A percentile compares a stretch with the other conserved stretches of the same genome.
phyloP scores from a whole-genome alignment of 1,140 invertebrate genomes.

The Globodera rostochiensis region DNA sequence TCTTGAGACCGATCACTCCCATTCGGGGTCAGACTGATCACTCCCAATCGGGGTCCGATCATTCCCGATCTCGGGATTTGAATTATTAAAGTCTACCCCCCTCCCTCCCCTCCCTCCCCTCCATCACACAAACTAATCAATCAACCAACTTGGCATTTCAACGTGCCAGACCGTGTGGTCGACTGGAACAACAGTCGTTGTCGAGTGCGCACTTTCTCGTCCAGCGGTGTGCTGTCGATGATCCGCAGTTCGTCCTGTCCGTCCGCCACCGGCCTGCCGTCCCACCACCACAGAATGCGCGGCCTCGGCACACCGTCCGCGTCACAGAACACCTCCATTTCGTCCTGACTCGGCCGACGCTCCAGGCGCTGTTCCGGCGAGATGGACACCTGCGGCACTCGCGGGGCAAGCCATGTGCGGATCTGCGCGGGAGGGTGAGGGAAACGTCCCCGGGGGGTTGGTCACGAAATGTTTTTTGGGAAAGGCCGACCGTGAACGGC shows the following conservation, averaged over 20 bases:
- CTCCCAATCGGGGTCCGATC: too few species aligned
- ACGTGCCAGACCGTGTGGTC: slow-evolving; percentile 57
- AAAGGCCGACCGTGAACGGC: slow-evolving; percentile 48
- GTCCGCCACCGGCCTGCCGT: slow-evolving; percentile 55
- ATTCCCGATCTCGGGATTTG: too few species aligned
- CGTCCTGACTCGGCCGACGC: slow-evolving; percentile 54
- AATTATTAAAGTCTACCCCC: too few species aligned
- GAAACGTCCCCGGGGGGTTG: too few species aligned
- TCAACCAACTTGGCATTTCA: slow-evolving; percentile 48
- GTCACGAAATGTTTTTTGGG: too few species aligned
- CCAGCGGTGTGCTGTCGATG: slow-evolving; percentile 58
- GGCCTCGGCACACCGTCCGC: slow-evolving; percentile 61
- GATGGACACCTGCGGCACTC: slow-evolving; percentile 1
- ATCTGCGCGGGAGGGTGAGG: not conserved
- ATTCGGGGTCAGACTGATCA: too few species aligned
- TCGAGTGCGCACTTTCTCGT: slow-evolving; percentile 52
- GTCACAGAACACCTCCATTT: slow-evolving; percentile 57
- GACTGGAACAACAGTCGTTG: slow-evolving; percentile 58
- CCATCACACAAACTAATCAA: too few species aligned
- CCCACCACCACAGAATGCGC: slow-evolving; percentile 65
- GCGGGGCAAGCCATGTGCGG: slow-evolving; percentile 18
- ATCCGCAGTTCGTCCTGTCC: slow-evolving; percentile 63
- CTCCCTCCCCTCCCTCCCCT: too few species aligned
- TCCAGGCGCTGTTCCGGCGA: slow-evolving; percentile 21
- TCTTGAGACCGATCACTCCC: too few species aligned